Conservation (phyloP, 2,797 vertebrate genomes). For the Acrossocheilus fasciatus region DNA sequence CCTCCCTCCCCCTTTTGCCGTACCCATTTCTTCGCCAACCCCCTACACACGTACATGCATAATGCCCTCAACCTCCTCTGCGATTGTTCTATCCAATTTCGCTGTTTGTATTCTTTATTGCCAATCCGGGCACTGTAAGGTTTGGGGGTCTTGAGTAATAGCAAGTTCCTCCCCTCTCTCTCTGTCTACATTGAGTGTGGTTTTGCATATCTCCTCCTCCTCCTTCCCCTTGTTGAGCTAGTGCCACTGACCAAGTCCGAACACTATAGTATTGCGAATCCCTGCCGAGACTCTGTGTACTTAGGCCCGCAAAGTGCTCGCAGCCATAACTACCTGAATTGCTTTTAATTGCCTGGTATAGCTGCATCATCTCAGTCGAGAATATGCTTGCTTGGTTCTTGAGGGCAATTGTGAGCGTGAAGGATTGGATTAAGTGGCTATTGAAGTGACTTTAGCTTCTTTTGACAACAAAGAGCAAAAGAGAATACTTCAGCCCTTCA, state of each 20-base stretch:
- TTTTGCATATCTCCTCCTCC: slow-evolving; percentile 76
- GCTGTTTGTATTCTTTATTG: slow-evolving; percentile 73
- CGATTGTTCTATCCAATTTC: slow-evolving; percentile 73
- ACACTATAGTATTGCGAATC: slow-evolving; percentile 81
- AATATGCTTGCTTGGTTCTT: slow-evolving; percentile 92
- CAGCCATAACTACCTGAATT: slow-evolving; percentile 91
- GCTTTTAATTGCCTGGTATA: slow-evolving; percentile 92
- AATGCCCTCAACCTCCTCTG: slow-evolving; percentile 46
- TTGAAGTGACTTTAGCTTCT: slow-evolving; percentile 98
- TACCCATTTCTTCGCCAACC: slow-evolving; percentile 49
- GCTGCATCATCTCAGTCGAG: slow-evolving; percentile 87
- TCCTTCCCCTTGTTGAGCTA: slow-evolving; percentile 73
- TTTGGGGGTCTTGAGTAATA: slow-evolving; percentile 75
- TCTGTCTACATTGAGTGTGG: slow-evolving; percentile 72
- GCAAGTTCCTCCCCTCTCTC: slow-evolving; percentile 71
- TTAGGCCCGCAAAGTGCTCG: slow-evolving; percentile 83
- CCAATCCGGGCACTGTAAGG: slow-evolving; percentile 70
- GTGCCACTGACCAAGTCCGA: slow-evolving; percentile 84
- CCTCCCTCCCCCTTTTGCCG: slow-evolving; percentile 40
- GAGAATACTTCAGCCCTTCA: slow-evolving; percentile 81
- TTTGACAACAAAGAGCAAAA: slow-evolving; percentile 87
- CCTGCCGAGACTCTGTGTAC: slow-evolving; percentile 82
- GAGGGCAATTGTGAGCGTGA: slow-evolving; percentile 92
- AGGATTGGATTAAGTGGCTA: slow-evolving; percentile 98
- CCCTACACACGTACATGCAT: slow-evolving; percentile 26